Evolutionary conservation across 2,888 invertebrate species (phyloP).

Genomic region (Drosophila paranaensis): DNA sequence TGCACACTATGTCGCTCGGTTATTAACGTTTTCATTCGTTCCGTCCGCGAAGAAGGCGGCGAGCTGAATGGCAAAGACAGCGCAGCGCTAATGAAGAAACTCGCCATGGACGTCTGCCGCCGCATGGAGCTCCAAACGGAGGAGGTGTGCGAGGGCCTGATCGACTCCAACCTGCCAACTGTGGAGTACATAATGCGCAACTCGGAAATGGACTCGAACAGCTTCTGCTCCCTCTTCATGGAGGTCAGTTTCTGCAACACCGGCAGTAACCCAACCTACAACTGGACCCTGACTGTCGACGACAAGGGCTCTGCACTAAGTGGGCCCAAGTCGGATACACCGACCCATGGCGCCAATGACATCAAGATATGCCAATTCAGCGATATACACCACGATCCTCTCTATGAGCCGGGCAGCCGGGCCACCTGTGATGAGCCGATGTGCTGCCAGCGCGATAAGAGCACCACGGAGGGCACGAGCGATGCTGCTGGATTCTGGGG

Average conservation of each 20-base stretch:
- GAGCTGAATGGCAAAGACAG: constrained; percentile 79
- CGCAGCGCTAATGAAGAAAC: constrained; percentile 78
- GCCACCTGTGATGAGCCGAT: constrained; percentile 90
- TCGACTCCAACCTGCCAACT: constrained; percentile 87
- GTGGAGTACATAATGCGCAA: constrained; percentile 87
- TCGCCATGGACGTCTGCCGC: constrained; percentile 86
- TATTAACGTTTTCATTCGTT: constrained; percentile 70
- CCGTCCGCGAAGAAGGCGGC: constrained; percentile 85
- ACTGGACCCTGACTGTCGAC: constrained; percentile 76
- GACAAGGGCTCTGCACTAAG: constrained; percentile 33
- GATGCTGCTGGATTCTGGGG: constrained; percentile 91
- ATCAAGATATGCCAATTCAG: constrained; percentile 80
- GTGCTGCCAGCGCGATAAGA: constrained; percentile 88
- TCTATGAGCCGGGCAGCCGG: constrained; percentile 88
- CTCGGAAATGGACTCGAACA: constrained; percentile 85
- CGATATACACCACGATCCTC: constrained; percentile 91
- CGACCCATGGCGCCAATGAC: constrained; percentile 55
- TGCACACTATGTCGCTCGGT: constrained; percentile 80
- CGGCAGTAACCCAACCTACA: constrained; percentile 61
- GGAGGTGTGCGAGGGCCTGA: constrained; percentile 87
- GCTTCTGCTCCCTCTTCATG: constrained; percentile 83
- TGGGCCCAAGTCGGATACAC: constrained; percentile 72
- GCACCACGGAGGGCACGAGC: constrained; percentile 53
- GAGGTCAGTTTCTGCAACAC: constrained; percentile 74
- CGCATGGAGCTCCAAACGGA: constrained; percentile 86